Conservation (phyloP, 2,888 invertebrate species). For the Synanthedon vespiformis region DNA sequence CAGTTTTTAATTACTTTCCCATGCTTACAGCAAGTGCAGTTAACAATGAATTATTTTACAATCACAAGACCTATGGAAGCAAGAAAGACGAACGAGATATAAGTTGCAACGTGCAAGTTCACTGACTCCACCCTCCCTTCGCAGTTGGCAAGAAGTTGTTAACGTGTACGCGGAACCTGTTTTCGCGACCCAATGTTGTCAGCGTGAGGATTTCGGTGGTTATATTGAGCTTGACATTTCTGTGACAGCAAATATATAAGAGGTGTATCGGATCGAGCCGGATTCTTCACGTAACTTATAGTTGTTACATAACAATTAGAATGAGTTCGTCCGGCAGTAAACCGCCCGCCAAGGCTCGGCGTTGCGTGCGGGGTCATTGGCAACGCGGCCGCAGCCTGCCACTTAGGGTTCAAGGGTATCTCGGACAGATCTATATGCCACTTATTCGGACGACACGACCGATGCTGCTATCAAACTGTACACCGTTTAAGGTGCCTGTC, state of each 20-base stretch:
- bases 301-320: slow-evolving; percentile 66
- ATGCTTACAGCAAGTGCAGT: slow-evolving; percentile 9
- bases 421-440: slow-evolving; percentile 51
- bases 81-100: slow-evolving; percentile 37
- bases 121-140: slow-evolving; percentile 61
- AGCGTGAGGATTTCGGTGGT: slow-evolving; percentile 25
- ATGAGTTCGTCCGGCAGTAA: slow-evolving; percentile 11
- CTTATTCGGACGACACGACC: slow-evolving; percentile 12
- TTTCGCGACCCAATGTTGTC: slow-evolving; percentile 53
- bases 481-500: too few relatives aligned
- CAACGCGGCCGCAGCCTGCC: slow-evolving; percentile 70
- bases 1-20: neutral
- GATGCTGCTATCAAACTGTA: neutral
- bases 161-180: slow-evolving; percentile 59
- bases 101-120: slow-evolving; percentile 60
- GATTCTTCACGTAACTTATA: slow-evolving; percentile 39
- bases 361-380: slow-evolving; percentile 71
- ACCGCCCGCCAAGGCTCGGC: slow-evolving; percentile 38
- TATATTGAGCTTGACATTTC: slow-evolving; percentile 27
- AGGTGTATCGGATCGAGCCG: slow-evolving; percentile 30
- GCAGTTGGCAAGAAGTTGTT: slow-evolving; percentile 59
- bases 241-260: slow-evolving; percentile 18
- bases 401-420: slow-evolving; percentile 70
- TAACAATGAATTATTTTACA: slow-evolving; percentile 48
- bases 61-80: slow-evolving; percentile 60